phyloP scores from a whole-genome alignment of 1,140 invertebrate genomes.

The Nilaparvata lugens region DNA sequence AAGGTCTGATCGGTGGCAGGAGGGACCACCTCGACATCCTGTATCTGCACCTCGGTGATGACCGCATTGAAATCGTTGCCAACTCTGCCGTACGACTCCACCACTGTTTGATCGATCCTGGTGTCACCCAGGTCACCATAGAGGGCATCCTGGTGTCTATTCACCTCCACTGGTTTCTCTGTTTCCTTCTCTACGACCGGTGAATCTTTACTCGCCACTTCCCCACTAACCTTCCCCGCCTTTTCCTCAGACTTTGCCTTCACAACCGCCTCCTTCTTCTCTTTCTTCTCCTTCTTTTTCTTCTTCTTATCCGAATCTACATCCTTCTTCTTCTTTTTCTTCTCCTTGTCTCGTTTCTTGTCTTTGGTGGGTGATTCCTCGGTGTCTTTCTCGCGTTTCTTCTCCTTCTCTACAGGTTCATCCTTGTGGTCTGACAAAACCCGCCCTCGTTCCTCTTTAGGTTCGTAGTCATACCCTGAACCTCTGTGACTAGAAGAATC shows the following conservation, averaged over 20 bases:
- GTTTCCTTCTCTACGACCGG: neutral
- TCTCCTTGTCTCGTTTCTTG: constrained; percentile 35
- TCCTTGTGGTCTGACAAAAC: constrained; percentile 8
- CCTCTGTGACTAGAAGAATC: neutral
- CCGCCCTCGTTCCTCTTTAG: neutral
- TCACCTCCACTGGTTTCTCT: neutral
- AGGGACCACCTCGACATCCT: neutral
- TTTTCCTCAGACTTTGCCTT: constrained; percentile 13
- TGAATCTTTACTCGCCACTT: too few relatives aligned
- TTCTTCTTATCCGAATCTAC: constrained; percentile 28
- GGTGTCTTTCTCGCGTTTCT: constrained; percentile 30
- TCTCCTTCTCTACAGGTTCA: constrained; percentile 34
- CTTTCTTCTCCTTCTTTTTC: constrained; percentile 27
- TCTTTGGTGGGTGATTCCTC: constrained; percentile 34
- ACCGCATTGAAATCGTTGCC: constrained; percentile 2
- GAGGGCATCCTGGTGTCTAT: constrained; percentile 31
- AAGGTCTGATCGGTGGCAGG: neutral
- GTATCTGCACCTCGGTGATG: too few relatives aligned
- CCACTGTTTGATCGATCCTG: constrained; percentile 29
- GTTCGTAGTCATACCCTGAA: neutral
- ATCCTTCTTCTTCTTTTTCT: constrained; percentile 38
- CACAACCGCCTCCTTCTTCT: constrained; percentile 19
- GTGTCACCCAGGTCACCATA: constrained; percentile 34
- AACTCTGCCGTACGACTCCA: constrained; percentile 31
- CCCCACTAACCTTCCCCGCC: too few relatives aligned